Percentiles rank a stretch among this genome's conserved stretches.
These are phyloP conservation scores for Vidua chalybeata DNA, from an alignment of 2,113 vertebrate genomes.

Conservation along the genomic window DNA sequence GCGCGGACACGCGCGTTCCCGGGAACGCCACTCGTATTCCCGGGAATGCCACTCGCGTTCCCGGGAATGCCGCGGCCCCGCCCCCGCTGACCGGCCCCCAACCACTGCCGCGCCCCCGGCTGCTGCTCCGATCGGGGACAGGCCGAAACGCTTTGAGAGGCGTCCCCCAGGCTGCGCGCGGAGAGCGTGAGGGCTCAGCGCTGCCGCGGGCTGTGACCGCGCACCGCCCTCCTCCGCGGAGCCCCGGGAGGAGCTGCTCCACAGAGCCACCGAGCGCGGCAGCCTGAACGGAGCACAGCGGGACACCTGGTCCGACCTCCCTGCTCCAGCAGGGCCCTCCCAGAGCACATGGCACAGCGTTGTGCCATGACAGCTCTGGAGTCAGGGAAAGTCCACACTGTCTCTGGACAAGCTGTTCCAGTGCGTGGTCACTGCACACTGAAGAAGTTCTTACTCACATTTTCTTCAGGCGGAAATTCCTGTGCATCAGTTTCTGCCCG, in stretches of 20 bases:
- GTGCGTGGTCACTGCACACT: background rate
- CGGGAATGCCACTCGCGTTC: background rate
- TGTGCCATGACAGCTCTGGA: background rate
- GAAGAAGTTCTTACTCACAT: background rate
- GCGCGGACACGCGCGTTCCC: background rate
- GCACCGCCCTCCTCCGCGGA: background rate
- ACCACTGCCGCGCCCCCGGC: background rate
- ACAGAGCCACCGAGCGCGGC: fast-evolving
- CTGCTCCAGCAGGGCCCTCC: background rate
- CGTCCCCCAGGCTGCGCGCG: background rate
- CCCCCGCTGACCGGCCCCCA: background rate
- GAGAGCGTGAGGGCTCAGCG: background rate
- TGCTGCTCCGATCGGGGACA: background rate
- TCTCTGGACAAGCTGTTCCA: background rate
- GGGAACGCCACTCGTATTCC: background rate
- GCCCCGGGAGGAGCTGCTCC: background rate
- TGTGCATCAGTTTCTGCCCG: background rate
- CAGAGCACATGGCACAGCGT: fast-evolving
- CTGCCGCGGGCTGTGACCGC: background rate
- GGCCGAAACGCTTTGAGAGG: background rate
- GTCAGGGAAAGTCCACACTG: background rate
- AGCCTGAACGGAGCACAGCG: background rate
- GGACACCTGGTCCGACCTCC: background rate
- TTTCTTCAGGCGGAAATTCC: too few relatives aligned
- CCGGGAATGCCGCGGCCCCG: background rate